Base-by-base conservation (phyloP, 2,797 vertebrate species). In the Syngnathus acus region DNA sequence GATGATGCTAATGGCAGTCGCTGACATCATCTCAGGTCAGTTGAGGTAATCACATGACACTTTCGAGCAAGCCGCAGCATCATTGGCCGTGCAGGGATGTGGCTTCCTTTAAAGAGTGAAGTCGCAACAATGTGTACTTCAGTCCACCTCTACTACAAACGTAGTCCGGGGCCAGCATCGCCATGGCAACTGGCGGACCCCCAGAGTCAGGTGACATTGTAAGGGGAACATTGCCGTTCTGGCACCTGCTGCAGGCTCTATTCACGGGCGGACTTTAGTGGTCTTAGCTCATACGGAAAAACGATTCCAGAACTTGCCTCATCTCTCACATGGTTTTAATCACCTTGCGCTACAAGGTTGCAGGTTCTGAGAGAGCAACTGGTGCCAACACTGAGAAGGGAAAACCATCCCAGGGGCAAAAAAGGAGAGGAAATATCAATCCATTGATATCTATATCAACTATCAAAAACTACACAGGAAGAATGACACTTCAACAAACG, bases 251-350 rank as follows among this genome's bases (percentile, higher is more conserved):
- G 40, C 85, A 87, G 81, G 85, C 86, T 89, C 78, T 82, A 81
- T 80, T 86, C 84, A 83, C 75, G 80, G 85, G 80, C 77, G 78
- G 79, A 88, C 87, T 87, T 68, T 60, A 21, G 62, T 58, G 14
- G 63, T 77, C 73, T 87, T 86, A 89, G 82, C 77, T 90, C 85
- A 86, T 85, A 72, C 77, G 76, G 79, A 89, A 87, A 89, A 79
- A 68, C 64, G 77, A 88, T 84, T 91, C 87, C 83, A 90, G 87
- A 72, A 79, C 86, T 89, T 88, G 81, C 86, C 89, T 89, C 86
- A 88, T 83, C 88, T 90, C 89, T 90, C 89, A 91, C 84, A 90
- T 92, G 91, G 87, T 90, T 92, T 87, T 78, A 91, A 90, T 92
- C 80, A 80, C 78, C 79, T 83, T 72, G 7, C 85, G 77, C 79